A percentile compares a stretch with the other conserved stretches of the same genome.
These are phyloP conservation scores for Drosophila incognita DNA, from an alignment of 2,888 invertebrate genomes.

Conservation along the genomic window DNA sequence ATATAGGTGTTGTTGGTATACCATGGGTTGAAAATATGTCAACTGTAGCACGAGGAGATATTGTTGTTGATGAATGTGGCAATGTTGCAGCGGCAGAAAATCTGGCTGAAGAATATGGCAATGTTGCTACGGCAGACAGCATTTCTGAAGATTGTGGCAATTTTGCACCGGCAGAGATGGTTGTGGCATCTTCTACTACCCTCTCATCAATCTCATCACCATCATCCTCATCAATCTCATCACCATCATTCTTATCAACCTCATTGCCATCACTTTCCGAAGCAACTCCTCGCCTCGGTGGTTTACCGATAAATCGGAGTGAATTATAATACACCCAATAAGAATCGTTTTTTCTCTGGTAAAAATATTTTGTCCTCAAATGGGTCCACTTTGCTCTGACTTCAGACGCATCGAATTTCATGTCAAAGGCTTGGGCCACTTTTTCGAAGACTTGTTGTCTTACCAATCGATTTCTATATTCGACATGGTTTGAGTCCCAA, in stretches of 20 bases:
- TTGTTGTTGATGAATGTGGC: neutral
- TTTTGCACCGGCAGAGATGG: neutral
- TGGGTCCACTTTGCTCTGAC: neutral
- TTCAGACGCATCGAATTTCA: neutral
- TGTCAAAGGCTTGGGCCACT: neutral
- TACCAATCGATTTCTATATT: neutral
- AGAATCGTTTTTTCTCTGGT: neutral
- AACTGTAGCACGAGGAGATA: neutral
- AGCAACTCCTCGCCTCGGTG: neutral
- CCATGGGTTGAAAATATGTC: neutral
- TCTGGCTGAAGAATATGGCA: neutral
- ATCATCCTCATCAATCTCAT: neutral
- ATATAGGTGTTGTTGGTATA: constrained; percentile 3
- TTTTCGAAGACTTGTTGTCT: neutral
- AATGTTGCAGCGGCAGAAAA: neutral
- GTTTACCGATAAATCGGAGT: neutral
- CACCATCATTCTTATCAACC: neutral
- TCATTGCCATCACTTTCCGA: neutral
- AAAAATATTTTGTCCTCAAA: neutral
- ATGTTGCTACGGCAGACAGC: neutral
- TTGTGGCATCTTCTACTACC: neutral
- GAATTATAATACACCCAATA: neutral
- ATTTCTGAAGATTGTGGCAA: neutral
- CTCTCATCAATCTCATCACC: neutral
- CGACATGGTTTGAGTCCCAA: neutral